Evolutionary conservation across 2,113 vertebrate species (phyloP).

Genomic region (Chlamydotis undulata): DNA sequence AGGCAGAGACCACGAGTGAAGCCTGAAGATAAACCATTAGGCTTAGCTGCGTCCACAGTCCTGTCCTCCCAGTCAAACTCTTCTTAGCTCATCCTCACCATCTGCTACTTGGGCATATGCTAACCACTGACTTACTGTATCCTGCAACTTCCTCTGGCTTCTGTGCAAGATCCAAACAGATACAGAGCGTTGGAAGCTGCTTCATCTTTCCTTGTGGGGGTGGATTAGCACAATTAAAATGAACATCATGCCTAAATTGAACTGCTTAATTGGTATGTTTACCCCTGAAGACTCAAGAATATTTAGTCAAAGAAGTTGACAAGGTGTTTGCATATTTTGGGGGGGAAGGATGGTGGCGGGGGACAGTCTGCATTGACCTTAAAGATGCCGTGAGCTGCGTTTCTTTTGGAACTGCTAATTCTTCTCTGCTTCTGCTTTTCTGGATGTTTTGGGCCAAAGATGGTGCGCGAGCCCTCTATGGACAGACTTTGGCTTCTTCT

Average conservation of each 20-base stretch:
- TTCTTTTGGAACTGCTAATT: neutral
- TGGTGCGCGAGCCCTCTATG: neutral
- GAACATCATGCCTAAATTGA: slow-evolving; percentile 71
- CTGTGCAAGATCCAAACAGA: slow-evolving; percentile 66
- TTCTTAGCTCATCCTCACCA: slow-evolving; percentile 53
- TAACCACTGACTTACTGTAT: slow-evolving; percentile 66
- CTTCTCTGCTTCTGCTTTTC: neutral
- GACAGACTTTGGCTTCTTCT: neutral
- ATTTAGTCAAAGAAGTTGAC: slow-evolving; percentile 49
- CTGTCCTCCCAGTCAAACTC: slow-evolving; percentile 49
- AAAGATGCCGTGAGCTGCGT: neutral
- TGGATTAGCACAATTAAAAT: slow-evolving; percentile 72
- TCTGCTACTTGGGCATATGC: slow-evolving; percentile 62
- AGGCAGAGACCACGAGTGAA: neutral
- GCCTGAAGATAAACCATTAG: neutral
- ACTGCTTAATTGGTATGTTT: slow-evolving; percentile 71
- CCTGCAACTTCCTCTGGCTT: slow-evolving; percentile 67
- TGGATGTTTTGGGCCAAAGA: neutral
- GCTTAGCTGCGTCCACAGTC: slow-evolving; percentile 37
- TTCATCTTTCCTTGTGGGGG: slow-evolving; percentile 65
- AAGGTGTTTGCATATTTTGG: neutral
- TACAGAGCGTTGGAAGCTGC: slow-evolving; percentile 47
- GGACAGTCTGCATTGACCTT: neutral
- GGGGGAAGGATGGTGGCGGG: neutral
- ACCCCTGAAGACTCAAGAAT: slow-evolving; percentile 48